Evolutionary conservation across 1,140 invertebrate genomes (phyloP), one percentile per base, ranked within the genome.

Genomic region (Saccostrea echinata): DNA sequence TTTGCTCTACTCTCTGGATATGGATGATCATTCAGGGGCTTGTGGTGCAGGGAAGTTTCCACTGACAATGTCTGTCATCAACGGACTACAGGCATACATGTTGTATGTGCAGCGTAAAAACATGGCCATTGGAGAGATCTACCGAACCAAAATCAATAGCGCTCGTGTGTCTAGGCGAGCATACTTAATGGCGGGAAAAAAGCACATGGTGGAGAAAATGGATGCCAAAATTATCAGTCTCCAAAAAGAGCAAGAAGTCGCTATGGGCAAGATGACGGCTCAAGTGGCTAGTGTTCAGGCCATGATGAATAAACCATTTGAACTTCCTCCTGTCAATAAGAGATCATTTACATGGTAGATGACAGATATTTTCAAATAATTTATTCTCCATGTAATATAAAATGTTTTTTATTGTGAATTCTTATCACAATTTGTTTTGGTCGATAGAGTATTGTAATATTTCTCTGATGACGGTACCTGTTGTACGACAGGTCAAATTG

Each of bases 1-100:
- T n/a, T 53, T 84, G 57, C 55, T 89, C 2, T 89, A 80, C 71
- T 84, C 88, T 0, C 35, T 89, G 12, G 88, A 89, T 55, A 86
- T 88, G 88, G 88, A 88, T 27, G 88, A 88, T 24, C 76, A 85
- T 27, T 21, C 11, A 27, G 88, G 88, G 64, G 16, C 88, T 8
- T 88, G 88, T 86, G 88, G 88, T 33, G 21, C 16, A 4, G 68
- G 68, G 3, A 86, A 84, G 16, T 89, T 76, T 43, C 88, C 88
- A 6, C 21, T 89, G 81, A 86, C 86, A 30, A 86, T 68, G 27
- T 81, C 88, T 11, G 88, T 86, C 4, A 27, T 89, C 21, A 76
- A 89, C 55, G 88, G 88, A 12, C 52, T 89, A 13, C 35, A 86
- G 13, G 84, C 85, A 16, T 86, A 86, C 61, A 51, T 86, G 24